Evolutionary conservation across 2,888 invertebrate species (phyloP), one percentile per base, ranked within the genome.

Genomic region (Pammene aurita): DNA sequence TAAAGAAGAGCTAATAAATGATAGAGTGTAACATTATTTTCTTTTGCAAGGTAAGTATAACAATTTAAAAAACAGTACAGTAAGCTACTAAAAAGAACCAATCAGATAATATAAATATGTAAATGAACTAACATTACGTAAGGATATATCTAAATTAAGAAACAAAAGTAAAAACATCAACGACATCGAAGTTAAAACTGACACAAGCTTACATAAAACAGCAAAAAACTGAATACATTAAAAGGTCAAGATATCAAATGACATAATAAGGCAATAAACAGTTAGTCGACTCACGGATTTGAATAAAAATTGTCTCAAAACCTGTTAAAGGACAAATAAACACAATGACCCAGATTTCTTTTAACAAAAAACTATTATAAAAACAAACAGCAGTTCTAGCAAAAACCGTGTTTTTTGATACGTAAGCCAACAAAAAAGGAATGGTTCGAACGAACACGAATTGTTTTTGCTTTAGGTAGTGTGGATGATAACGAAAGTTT

Each of bases 181-280:
- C 6, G 54, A 18, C 9, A 34, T 41, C 48, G n/a, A 56, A 50
- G 57, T 68, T 64, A 64, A 64, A 44, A 57, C 38, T 50, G 42
- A 56, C 35, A 46, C 56, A 35, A 41, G 57, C 64, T 68, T 58
- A 65, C 65, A 55, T 55, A 65, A 60, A 69, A 57, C 54, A 0
- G 48, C 60, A 69, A 69, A 69, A 69, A 69, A 64, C 54, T 16
- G 69, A 64, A 69, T 65, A 69, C 14, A 69, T 69, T 69, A 69
- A 69, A 46, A 69, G 69, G 69, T 69, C 69, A 69, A 65, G 34
- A 60, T 35, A 65, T 65, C 58, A 69, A 65, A 65, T 69, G 64
- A 69, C 69, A 69, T 68, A 69, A 69, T 64, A 69, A 69, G 65
- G 69, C 69, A 55, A 69, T 69, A 69, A 69, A 69, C 69, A 58